Conservation (phyloP, 2,113 vertebrate species). For the Melospiza melodia region DNA sequence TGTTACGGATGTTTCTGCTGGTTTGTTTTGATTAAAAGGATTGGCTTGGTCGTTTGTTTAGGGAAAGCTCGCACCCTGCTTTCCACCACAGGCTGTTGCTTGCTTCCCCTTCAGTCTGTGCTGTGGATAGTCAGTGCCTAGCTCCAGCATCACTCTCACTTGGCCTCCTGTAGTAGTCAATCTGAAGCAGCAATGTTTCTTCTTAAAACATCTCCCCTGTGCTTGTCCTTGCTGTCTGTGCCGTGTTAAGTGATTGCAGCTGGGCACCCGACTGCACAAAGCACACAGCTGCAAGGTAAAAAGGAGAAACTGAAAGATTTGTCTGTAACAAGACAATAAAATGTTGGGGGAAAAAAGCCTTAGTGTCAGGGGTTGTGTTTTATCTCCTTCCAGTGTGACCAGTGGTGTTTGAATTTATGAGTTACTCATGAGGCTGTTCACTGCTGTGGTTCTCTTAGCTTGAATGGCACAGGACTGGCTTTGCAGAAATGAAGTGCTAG, state of each 20-base stretch:
- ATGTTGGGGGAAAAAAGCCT: background rate
- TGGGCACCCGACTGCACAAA: background rate
- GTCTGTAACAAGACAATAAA: background rate
- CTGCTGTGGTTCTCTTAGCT: background rate
- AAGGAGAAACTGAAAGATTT: background rate
- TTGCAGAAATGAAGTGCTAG: background rate
- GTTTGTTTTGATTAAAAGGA: conserved; percentile 36
- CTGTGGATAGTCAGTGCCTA: background rate
- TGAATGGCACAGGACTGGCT: background rate
- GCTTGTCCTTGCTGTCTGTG: background rate
- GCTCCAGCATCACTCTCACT: background rate
- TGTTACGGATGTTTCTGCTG: background rate
- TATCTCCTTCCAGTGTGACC: background rate
- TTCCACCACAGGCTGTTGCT: background rate
- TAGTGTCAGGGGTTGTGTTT: background rate
- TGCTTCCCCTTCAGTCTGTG: background rate
- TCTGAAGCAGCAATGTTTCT: background rate
- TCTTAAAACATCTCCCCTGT: background rate
- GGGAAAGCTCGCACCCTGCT: background rate
- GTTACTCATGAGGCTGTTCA: background rate
- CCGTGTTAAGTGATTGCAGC: background rate
- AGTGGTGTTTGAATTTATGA: background rate
- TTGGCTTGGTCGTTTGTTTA: conserved; percentile 13
- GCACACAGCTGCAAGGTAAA: background rate
- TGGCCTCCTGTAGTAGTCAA: background rate